These are phyloP conservation scores for Dasypolia templi DNA, from an alignment of 2,888 invertebrate species.

Conservation along the genomic window DNA sequence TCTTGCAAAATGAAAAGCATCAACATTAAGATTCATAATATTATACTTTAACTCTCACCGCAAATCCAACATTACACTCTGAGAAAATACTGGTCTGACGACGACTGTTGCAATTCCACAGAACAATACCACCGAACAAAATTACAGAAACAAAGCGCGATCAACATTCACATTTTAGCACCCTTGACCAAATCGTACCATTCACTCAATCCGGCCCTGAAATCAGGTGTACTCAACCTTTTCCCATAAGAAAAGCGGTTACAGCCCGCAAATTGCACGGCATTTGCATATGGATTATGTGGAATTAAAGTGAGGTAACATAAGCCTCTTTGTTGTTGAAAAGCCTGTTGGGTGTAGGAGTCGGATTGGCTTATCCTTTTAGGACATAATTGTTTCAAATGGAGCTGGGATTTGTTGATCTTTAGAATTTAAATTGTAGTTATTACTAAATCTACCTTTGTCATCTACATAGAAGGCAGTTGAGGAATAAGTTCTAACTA, in stretches of 20 bases:
- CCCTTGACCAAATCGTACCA: slow-evolving; percentile 55
- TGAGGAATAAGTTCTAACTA: neutral
- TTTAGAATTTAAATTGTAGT: slow-evolving; percentile 28
- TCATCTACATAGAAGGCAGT: neutral
- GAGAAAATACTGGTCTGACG: slow-evolving; percentile 39
- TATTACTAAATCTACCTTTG: neutral
- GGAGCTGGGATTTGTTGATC: slow-evolving; percentile 22
- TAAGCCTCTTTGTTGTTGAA: slow-evolving; percentile 63
- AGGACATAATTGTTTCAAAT: slow-evolving; percentile 46
- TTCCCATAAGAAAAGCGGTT: slow-evolving; percentile 78
- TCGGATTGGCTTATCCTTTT: slow-evolving; percentile 54
- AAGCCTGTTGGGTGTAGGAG: slow-evolving; percentile 29
- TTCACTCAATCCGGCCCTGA: slow-evolving; percentile 61
- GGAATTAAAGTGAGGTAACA: slow-evolving; percentile 74
- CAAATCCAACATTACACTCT: slow-evolving; percentile 19
- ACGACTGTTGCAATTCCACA: slow-evolving; percentile 45
- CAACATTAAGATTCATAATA: slow-evolving; percentile 34
- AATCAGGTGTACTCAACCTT: slow-evolving; percentile 67
- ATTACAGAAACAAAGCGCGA: slow-evolving; percentile 60
- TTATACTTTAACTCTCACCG: slow-evolving; percentile 8
- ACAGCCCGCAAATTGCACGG: slow-evolving; percentile 71
- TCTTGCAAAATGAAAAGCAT: slow-evolving; percentile 29
- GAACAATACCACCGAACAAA: slow-evolving; percentile 50
- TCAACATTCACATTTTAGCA: slow-evolving; percentile 64
- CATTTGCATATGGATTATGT: slow-evolving; percentile 74